Conservation (phyloP, 1,140 invertebrate species). For the Gonioctena quinquepunctata region DNA sequence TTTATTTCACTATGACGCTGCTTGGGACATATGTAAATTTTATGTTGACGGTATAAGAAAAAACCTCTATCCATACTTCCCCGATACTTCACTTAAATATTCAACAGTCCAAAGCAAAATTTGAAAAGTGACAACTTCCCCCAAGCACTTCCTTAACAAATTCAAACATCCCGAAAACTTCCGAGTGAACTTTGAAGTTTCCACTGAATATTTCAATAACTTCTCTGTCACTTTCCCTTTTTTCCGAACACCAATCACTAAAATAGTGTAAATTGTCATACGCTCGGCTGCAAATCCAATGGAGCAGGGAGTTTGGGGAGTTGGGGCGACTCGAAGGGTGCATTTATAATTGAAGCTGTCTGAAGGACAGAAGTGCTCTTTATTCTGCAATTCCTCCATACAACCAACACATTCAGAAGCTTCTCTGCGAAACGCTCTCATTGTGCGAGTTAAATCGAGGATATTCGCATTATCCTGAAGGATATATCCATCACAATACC, state of each 20-base stretch:
- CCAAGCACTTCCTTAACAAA: background rate
- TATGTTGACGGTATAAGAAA: too few species aligned
- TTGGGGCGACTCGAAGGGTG: too few species aligned
- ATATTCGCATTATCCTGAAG: constrained; percentile 32
- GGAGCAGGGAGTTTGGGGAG: too few species aligned
- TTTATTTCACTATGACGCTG: too few species aligned
- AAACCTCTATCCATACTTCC: too few species aligned
- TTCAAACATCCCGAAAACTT: background rate
- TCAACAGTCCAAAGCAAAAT: background rate
- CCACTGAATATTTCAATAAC: constrained; percentile 3
- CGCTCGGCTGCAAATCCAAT: background rate
- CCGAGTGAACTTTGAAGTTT: background rate
- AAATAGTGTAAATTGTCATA: constrained; percentile 18
- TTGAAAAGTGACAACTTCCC: background rate
- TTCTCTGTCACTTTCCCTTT: background rate
- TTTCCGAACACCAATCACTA: constrained; percentile 1
- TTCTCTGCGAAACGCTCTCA: constrained; percentile 26
- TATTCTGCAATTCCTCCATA: constrained; percentile 36
- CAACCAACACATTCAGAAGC: constrained; percentile 30
- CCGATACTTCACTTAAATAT: too few species aligned
- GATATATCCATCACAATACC: constrained; percentile 13
- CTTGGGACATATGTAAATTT: too few species aligned
- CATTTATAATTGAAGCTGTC: constrained; percentile 41
- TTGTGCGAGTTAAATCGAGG: constrained; percentile 39
- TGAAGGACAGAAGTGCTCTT: constrained; percentile 37